A percentile compares a stretch with the other conserved stretches of the same genome.
phyloP scores from a whole-genome alignment of 2,797 vertebrate species.

The Galaxias olidus region DNA sequence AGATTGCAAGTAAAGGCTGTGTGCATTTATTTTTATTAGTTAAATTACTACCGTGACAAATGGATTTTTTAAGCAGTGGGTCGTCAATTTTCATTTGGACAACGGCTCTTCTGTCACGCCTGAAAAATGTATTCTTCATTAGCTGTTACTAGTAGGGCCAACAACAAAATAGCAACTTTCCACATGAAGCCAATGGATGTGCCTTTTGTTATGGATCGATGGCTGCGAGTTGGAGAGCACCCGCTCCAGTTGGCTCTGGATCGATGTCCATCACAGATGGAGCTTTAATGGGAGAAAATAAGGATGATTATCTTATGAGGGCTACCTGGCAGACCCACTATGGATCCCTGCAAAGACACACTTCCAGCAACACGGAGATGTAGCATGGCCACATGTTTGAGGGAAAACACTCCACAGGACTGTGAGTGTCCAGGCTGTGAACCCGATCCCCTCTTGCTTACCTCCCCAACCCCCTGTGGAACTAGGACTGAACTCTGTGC shows the following conservation, averaged over 20 bases:
- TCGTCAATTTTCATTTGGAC: conserved; percentile 6
- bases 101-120: background rate
- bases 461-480: background rate
- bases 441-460: background rate
- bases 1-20: background rate
- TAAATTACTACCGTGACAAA: too few species aligned
- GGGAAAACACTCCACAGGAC: conserved; percentile 10
- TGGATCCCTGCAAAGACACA: conserved; percentile 7
- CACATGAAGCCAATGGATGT: background rate
- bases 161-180: background rate
- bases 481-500: background rate
- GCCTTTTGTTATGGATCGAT: background rate
- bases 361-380: background rate
- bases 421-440: too few species aligned
- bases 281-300: conserved; percentile 21
- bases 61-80: background rate
- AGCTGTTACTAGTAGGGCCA: background rate
- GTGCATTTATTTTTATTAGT: background rate
- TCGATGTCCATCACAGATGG: conserved; percentile 18
- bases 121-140: background rate
- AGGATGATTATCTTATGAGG: conserved; percentile 16
- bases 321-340: conserved; percentile 17
- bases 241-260: background rate
- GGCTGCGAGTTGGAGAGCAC: background rate
- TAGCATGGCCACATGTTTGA: background rate